Percentiles rank a stretch among this genome's conserved stretches.
Conservation (phyloP, 2,113 vertebrate genomes). For the Lipophrys pholis region DNA sequence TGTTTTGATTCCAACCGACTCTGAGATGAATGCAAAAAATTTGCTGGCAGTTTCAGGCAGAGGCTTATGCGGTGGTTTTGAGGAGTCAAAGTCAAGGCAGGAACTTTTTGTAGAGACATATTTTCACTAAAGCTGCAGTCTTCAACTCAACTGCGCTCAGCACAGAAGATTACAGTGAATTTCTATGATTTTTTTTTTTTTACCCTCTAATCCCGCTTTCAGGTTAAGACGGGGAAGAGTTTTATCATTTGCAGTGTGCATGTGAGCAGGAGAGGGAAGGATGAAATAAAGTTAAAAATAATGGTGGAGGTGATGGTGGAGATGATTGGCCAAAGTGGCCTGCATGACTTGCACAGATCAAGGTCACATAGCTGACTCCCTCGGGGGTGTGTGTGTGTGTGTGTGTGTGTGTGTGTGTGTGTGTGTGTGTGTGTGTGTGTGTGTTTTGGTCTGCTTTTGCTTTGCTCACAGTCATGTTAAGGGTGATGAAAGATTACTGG, state of each 20-base stretch:
- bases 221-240: slow-evolving; percentile 56
- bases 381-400: slow-evolving; percentile 5
- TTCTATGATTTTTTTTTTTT: slow-evolving; percentile 52
- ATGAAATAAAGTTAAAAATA: slow-evolving; percentile 16
- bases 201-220: slow-evolving; percentile 63
- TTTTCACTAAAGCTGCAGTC: slow-evolving; percentile 27
- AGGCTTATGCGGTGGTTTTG: slow-evolving; percentile 12
- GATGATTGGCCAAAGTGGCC: slow-evolving; percentile 35
- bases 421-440: neutral
- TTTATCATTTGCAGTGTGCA: slow-evolving; percentile 47
- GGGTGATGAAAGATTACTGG: slow-evolving; percentile 44
- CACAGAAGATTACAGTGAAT: slow-evolving; percentile 65
- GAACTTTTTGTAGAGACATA: slow-evolving; percentile 39
- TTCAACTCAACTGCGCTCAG: slow-evolving; percentile 58
- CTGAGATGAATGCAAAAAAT: slow-evolving; percentile 54
- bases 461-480: neutral
- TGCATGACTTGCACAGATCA: slow-evolving; percentile 32
- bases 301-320: slow-evolving; percentile 25
- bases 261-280: slow-evolving; percentile 12
- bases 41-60: slow-evolving; percentile 25
- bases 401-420: slow-evolving; percentile 11
- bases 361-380: slow-evolving; percentile 42
- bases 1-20: slow-evolving; percentile 48
- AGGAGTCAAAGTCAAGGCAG: slow-evolving; percentile 9
- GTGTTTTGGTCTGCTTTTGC: neutral